A percentile compares a stretch with the other conserved stretches of the same genome.
Evolutionary conservation across 2,888 invertebrate genomes (phyloP).

Genomic region (Drosophila setosimentum): DNA sequence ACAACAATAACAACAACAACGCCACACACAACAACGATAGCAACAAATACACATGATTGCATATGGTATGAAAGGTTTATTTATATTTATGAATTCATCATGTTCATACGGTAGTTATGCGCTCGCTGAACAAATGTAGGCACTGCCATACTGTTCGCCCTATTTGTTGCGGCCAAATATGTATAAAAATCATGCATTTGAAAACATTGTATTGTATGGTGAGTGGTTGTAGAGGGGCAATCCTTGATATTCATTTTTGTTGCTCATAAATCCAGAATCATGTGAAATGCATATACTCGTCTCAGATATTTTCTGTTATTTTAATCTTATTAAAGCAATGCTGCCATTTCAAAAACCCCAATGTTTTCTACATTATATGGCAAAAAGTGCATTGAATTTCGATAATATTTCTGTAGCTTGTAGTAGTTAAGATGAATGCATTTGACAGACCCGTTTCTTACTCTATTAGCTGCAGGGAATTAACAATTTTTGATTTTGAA

Average conservation of each 20-base stretch:
- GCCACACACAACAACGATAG: slow-evolving; percentile 10
- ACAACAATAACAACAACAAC: not conserved
- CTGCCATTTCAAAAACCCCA: not conserved
- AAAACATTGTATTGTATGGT: slow-evolving; percentile 31
- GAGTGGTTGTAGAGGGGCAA: not conserved
- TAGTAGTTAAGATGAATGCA: not conserved
- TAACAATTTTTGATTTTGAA: not conserved
- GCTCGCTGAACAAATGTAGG: slow-evolving; percentile 40
- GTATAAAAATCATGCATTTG: slow-evolving; percentile 52
- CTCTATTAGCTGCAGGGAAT: not conserved
- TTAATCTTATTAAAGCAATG: slow-evolving; percentile 1
- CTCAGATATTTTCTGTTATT: not conserved
- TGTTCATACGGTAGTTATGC: slow-evolving; percentile 44
- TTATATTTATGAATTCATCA: slow-evolving; percentile 80
- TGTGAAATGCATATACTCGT: not conserved
- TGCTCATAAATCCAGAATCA: slow-evolving; percentile 11
- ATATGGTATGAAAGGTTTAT: slow-evolving; percentile 72
- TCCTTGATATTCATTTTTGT: slow-evolving; percentile 1
- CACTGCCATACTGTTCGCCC: slow-evolving; percentile 24
- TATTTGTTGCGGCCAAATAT: slow-evolving; percentile 26
- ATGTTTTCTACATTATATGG: not conserved
- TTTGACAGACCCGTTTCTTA: not conserved
- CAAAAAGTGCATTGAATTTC: no score
- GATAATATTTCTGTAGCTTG: not conserved
- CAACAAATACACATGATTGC: slow-evolving; percentile 65